phyloP scores from a whole-genome alignment of 2,888 invertebrate species.

The Yponomeuta evonymella region DNA sequence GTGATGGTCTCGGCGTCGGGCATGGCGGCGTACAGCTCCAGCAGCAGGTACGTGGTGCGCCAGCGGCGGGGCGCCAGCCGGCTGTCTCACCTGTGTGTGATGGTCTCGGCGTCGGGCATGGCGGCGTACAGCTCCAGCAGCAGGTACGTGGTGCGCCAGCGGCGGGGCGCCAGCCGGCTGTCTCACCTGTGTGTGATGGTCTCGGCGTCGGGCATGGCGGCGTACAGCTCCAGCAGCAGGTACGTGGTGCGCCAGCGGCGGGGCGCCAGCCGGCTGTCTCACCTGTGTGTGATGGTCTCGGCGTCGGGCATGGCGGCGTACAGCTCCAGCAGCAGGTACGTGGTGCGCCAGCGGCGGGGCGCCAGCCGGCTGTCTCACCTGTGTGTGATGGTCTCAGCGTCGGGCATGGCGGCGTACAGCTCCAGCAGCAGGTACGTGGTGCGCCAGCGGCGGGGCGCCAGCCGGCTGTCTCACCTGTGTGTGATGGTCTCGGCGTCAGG shows the following conservation, averaged over 20 bases:
- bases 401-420: slow-evolving; percentile 85
- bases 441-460: too few species aligned
- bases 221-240: too few species aligned
- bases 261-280: too few species aligned
- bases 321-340: not conserved
- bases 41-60: too few species aligned
- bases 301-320: slow-evolving; percentile 19
- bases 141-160: slow-evolving; percentile 79
- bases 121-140: slow-evolving; percentile 84
- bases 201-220: too few species aligned
- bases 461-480: too few species aligned
- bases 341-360: too few species aligned
- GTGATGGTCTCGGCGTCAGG: too few species aligned
- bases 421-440: slow-evolving; percentile 90
- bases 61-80: too few species aligned
- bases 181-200: too few species aligned
- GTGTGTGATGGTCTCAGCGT: slow-evolving; percentile 93
- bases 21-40: slow-evolving; percentile 18
- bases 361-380: slow-evolving; percentile 47
- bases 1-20: slow-evolving; percentile 13
- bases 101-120: slow-evolving; percentile 96
- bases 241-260: too few species aligned
- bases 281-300: not conserved
- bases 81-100: slow-evolving; percentile 79
- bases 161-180: too few species aligned